These are phyloP conservation scores for Enteromius mattozi DNA, from an alignment of 2,797 vertebrate species.

Conservation along the genomic window DNA sequence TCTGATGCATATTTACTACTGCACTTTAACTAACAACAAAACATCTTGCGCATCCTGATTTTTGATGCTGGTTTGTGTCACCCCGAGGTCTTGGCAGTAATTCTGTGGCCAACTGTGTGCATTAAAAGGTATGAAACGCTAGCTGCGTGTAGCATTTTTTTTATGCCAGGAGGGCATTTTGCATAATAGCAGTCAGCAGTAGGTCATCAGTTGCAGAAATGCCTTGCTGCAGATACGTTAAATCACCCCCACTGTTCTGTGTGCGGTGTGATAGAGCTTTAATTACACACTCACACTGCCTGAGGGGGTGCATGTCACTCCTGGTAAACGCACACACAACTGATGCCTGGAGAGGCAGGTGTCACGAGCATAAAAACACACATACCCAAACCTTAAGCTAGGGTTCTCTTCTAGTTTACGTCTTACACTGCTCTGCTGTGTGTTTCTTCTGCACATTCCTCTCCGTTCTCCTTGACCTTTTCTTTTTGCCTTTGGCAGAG, in stretches of 20 bases:
- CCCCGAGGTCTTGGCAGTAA: neutral
- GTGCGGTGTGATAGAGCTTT: constrained; percentile 50
- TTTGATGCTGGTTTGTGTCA: constrained; percentile 8
- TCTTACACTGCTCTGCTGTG: neutral
- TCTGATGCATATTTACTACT: neutral
- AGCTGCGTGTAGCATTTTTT: constrained; percentile 26
- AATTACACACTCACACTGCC: constrained; percentile 51
- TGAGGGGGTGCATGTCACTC: constrained; percentile 30
- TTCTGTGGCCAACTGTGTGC: constrained; percentile 7
- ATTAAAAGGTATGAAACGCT: neutral
- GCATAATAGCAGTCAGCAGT: constrained; percentile 52
- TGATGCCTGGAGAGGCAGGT: constrained; percentile 33
- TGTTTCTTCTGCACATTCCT: constrained; percentile 9
- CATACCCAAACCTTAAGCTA: neutral
- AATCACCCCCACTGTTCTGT: constrained; percentile 48
- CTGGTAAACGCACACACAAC: neutral
- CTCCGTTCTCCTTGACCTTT: constrained; percentile 56
- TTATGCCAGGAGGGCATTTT: constrained; percentile 24
- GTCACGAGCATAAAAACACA: constrained; percentile 11
- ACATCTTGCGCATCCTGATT: neutral
- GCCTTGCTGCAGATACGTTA: constrained; percentile 42
- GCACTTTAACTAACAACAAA: neutral
- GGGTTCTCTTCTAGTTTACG: neutral
- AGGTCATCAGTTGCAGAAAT: constrained; percentile 49
- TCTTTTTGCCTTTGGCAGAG: constrained; percentile 38